Evolutionary conservation across 2,797 vertebrate species (phyloP).

Genomic region (Parauchenoglanis punctatus): DNA sequence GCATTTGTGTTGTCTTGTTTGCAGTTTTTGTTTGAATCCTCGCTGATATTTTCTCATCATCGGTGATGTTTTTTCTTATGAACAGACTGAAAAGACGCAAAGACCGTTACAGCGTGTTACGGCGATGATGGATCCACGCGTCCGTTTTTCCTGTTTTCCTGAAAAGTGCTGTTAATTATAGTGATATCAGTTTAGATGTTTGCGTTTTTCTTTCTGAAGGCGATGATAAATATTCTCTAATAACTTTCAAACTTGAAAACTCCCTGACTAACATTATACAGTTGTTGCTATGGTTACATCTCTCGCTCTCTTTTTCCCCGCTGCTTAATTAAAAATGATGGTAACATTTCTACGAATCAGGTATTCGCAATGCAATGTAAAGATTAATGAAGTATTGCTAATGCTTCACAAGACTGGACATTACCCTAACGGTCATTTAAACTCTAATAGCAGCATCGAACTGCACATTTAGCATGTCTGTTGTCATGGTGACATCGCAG

Average conservation of each 20-base stretch:
- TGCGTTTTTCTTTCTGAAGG: background rate
- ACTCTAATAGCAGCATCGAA: background rate
- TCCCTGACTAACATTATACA: background rate
- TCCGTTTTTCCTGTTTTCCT: background rate
- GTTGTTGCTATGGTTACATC: background rate
- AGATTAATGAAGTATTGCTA: background rate
- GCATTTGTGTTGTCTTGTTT: too few species aligned
- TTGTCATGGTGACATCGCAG: background rate
- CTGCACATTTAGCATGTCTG: background rate
- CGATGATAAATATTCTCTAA: background rate
- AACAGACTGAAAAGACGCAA: background rate
- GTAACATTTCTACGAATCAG: background rate
- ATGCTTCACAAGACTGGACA: background rate
- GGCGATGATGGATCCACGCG: background rate
- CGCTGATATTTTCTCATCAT: background rate
- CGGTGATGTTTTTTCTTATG: background rate
- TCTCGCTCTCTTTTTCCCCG: background rate
- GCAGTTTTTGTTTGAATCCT: too few species aligned
- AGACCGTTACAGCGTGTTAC: background rate
- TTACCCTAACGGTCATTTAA: background rate
- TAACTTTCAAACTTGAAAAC: background rate
- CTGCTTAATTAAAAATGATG: background rate
- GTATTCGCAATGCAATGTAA: background rate
- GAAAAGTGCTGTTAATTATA: background rate
- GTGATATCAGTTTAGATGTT: background rate